Conservation (phyloP, 1,140 invertebrate genomes). For the Caenorhabditis inopinata region DNA sequence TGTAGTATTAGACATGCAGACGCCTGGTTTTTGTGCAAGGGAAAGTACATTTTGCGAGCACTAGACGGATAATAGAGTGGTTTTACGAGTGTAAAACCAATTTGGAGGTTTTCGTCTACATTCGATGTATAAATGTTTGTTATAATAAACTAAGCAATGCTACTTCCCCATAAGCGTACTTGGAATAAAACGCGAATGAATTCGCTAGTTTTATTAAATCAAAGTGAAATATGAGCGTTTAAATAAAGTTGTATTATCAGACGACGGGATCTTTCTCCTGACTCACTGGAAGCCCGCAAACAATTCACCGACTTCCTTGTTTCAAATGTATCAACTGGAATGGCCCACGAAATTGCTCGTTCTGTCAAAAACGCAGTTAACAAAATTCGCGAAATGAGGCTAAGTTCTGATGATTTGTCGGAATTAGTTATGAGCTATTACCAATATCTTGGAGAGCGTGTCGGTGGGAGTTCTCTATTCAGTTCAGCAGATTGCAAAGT, state of each 20-base stretch:
- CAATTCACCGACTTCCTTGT: constrained; percentile 13
- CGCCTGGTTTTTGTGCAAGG: too few species aligned
- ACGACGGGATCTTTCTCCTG: neutral
- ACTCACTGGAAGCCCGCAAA: constrained; percentile 7
- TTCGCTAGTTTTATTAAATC: too few species aligned
- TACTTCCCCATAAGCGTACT: neutral
- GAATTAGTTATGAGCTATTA: constrained; percentile 7
- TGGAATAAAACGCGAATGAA: too few species aligned
- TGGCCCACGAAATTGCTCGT: constrained; percentile 16
- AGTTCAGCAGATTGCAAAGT: constrained; percentile 12
- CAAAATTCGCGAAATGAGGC: neutral
- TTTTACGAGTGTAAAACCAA: too few species aligned
- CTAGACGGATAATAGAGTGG: too few species aligned
- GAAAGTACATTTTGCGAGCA: too few species aligned
- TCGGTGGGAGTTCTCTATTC: neutral
- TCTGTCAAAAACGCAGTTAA: neutral
- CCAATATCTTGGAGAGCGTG: constrained; percentile 6
- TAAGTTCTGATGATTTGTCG: neutral
- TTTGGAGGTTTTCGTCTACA: too few species aligned
- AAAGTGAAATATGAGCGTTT: too few species aligned
- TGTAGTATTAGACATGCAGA: too few species aligned
- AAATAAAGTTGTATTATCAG: neutral
- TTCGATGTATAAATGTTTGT: too few species aligned
- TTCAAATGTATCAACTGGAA: neutral
- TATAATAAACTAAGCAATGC: too few species aligned